Percentiles rank a stretch among this genome's conserved stretches.
Evolutionary conservation across 2,797 vertebrate species (phyloP).

Genomic region (Ateles fusciceps): DNA sequence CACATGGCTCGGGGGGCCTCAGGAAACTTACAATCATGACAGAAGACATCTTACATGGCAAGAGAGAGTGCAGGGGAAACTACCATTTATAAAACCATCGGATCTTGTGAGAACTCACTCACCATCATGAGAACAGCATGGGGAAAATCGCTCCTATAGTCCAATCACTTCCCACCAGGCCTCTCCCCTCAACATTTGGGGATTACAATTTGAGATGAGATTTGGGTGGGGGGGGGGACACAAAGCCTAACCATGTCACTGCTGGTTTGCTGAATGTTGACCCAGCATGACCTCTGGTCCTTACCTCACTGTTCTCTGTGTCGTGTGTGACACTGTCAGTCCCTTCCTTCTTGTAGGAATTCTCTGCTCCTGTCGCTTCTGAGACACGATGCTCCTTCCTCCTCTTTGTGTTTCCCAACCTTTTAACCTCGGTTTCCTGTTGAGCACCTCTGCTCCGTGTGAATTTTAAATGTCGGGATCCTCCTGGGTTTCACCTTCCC

Average conservation of each 20-base stretch:
- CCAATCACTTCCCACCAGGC: not conserved
- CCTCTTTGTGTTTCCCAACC: accelerated
- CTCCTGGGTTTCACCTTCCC: not conserved
- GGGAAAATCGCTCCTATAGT: not conserved
- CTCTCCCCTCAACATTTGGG: not conserved
- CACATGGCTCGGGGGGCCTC: not conserved
- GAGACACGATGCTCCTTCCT: accelerated
- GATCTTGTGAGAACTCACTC: not conserved
- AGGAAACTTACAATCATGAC: not conserved
- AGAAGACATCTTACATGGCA: not conserved
- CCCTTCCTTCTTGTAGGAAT: not conserved
- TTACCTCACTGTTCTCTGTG: accelerated
- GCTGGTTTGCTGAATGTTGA: no score
- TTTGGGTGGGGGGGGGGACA: not conserved
- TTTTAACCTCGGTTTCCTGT: not conserved
- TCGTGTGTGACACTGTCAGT: accelerated
- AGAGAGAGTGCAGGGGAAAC: not conserved
- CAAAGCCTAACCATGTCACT: not conserved
- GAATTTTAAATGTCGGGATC: not conserved
- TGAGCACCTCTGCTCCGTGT: not conserved
- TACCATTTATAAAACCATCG: not conserved
- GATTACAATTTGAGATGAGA: not conserved
- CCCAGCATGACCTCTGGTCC: accelerated
- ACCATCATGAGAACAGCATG: not conserved
- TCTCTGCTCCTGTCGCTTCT: not conserved